phyloP scores from a whole-genome alignment of 2,113 vertebrate genomes.

The Perca fluviatilis region DNA sequence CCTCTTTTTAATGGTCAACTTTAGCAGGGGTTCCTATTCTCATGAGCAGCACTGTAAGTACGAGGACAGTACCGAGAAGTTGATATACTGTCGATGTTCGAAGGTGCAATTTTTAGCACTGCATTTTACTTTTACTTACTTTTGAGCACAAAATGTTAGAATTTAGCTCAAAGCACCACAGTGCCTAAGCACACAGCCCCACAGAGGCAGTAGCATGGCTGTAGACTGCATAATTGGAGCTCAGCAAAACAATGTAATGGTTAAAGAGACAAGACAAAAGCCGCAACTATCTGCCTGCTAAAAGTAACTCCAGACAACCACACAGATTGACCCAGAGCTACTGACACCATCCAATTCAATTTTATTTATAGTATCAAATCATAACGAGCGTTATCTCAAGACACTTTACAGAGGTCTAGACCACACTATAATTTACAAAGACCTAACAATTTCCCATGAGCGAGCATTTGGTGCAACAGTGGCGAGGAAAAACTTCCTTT shows the following conservation, averaged over 20 bases:
- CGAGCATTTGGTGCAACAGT: too few species aligned
- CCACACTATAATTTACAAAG: too few species aligned
- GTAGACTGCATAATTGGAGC: not conserved
- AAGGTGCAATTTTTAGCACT: not conserved
- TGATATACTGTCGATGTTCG: not conserved
- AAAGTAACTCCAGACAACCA: not conserved
- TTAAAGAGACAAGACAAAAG: not conserved
- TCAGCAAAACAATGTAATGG: not conserved
- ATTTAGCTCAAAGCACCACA: not conserved
- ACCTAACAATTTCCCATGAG: too few species aligned
- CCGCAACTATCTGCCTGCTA: not conserved
- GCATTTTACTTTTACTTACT: too few species aligned
- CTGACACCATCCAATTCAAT: not conserved
- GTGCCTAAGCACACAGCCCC: too few species aligned
- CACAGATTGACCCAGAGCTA: slow-evolving; percentile 1
- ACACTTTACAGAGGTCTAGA: too few species aligned
- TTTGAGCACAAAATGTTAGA: not conserved
- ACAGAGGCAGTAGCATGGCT: not conserved
- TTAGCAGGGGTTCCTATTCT: too few species aligned
- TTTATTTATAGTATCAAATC: too few species aligned
- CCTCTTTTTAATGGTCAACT: too few species aligned
- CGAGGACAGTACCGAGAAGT: not conserved
- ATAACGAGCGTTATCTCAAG: too few species aligned
- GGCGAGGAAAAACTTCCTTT: too few species aligned
- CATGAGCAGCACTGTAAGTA: too few species aligned